Evolutionary conservation across 2,888 invertebrate genomes (phyloP).

Genomic region (Lasioglossum figueresi): DNA sequence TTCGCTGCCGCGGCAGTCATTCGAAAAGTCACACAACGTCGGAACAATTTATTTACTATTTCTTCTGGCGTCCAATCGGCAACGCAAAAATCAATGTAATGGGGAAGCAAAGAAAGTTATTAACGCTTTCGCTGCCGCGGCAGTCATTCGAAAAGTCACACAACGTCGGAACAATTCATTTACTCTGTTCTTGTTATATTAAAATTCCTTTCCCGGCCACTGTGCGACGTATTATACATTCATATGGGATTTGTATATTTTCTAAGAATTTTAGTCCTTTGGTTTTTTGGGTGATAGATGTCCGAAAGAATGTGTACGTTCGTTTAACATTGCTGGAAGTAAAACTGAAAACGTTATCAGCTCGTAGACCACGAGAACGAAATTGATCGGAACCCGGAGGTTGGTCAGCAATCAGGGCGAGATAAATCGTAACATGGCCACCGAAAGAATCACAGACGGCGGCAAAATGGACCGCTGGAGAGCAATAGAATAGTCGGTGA

Average conservation of each 20-base stretch:
- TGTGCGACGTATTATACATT: neutral
- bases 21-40: neutral
- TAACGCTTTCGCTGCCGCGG: no score
- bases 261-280: no score
- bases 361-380: neutral
- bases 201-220: neutral
- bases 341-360: neutral
- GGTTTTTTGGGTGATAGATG: no score
- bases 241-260: neutral
- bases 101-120: neutral
- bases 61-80: neutral
- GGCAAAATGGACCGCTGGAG: constrained; percentile 33
- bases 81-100: neutral
- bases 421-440: constrained; percentile 25
- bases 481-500: constrained; percentile 50
- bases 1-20: neutral
- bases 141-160: neutral
- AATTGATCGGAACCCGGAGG: constrained; percentile 5
- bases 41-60: neutral
- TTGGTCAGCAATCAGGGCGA: neutral
- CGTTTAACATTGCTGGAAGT: neutral
- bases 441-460: constrained; percentile 31
- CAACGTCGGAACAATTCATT: neutral
- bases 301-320: neutral
- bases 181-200: no score